Percentiles rank a stretch among this genome's conserved stretches.
Evolutionary conservation across 1,140 invertebrate genomes (phyloP).

Genomic region (Glossosoma conforme): DNA sequence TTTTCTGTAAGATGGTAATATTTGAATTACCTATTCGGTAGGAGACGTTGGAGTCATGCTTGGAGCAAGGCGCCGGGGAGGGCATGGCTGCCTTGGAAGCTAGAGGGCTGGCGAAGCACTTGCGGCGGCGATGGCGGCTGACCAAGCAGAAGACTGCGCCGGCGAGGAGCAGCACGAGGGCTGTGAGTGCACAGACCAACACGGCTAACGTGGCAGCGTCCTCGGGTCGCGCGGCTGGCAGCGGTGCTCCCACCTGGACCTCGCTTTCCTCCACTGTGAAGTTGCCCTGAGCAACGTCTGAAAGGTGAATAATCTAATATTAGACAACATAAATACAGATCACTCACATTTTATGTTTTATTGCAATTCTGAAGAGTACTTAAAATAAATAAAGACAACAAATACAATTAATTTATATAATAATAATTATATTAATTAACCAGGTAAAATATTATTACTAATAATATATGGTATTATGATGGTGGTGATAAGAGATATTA

Average conservation of each 20-base stretch:
- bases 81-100: slow-evolving; percentile 55
- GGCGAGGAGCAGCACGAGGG: slow-evolving; percentile 68
- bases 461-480: too few species aligned
- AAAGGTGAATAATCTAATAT: too few species aligned
- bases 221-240: slow-evolving; percentile 63
- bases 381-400: too few species aligned
- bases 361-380: too few species aligned
- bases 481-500: too few species aligned
- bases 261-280: slow-evolving; percentile 59
- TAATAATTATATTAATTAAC: too few species aligned
- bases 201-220: slow-evolving; percentile 76
- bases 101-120: slow-evolving; percentile 69
- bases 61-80: slow-evolving; percentile 35
- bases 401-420: too few species aligned
- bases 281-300: slow-evolving; percentile 69
- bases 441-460: too few species aligned
- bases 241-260: slow-evolving; percentile 51
- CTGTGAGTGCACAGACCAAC: slow-evolving; percentile 73
- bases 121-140: slow-evolving; percentile 69
- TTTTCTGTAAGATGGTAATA: too few species aligned
- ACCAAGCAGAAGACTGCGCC: slow-evolving; percentile 74
- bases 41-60: slow-evolving; percentile 36
- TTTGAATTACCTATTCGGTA: slow-evolving; percentile 41
- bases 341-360: too few species aligned
- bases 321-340: too few species aligned